Evolutionary conservation across 2,113 vertebrate genomes (phyloP).

Genomic region (Genyomyrus donnyi): DNA sequence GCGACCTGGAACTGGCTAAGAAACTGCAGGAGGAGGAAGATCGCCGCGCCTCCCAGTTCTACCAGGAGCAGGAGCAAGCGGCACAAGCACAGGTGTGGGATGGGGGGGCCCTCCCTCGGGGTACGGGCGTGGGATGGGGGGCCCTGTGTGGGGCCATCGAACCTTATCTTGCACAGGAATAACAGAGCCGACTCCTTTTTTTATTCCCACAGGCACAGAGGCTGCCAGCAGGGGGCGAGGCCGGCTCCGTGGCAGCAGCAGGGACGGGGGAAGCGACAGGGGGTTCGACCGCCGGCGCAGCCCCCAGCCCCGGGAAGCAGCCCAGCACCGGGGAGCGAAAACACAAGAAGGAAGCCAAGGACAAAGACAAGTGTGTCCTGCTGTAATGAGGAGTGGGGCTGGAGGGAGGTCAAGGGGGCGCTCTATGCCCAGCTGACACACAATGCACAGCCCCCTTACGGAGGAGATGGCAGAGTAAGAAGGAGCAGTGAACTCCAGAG

Average conservation of each 20-base stretch:
- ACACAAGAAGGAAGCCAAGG: conserved; percentile 80
- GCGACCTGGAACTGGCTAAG: conserved; percentile 91
- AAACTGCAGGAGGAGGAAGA: conserved; percentile 97
- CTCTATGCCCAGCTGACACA: conserved; percentile 47
- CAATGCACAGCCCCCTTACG: conserved; percentile 46
- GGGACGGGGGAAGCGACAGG: conserved; percentile 37
- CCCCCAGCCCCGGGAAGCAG: conserved; percentile 75
- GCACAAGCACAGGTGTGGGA: conserved; percentile 48
- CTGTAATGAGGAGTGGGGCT: conserved; percentile 67
- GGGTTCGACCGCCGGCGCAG: conserved; percentile 52
- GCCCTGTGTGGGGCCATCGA: neutral
- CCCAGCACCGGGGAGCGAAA: conserved; percentile 75
- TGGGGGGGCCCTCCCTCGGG: neutral
- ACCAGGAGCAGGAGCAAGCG: conserved; percentile 80
- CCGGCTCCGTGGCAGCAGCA: conserved; percentile 35
- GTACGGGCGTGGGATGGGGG: neutral
- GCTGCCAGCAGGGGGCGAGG: conserved; percentile 35
- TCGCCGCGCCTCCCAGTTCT: conserved; percentile 88
- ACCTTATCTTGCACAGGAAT: neutral
- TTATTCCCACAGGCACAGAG: conserved; percentile 42
- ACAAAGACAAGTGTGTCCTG: conserved; percentile 77
- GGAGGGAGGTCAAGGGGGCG: conserved; percentile 18
- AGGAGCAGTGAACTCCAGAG: conserved; percentile 9
- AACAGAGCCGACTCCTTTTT: neutral
- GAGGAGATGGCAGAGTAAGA: conserved; percentile 32